Percentiles rank a stretch among this genome's conserved stretches.
Evolutionary conservation across 1,140 invertebrate species (phyloP).

Genomic region (Saccostrea cuccullata): DNA sequence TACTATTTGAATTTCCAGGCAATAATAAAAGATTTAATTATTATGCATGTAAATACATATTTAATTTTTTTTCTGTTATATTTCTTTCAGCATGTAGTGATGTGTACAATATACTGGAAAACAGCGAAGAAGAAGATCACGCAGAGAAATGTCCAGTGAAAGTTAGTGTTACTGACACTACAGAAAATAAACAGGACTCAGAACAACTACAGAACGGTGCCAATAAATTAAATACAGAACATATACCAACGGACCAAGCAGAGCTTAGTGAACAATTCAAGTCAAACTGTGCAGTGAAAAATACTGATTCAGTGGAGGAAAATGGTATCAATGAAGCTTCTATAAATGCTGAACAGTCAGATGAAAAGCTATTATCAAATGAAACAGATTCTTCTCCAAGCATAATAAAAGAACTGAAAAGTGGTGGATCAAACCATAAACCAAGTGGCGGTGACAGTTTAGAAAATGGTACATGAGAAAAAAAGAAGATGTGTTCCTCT

Average conservation of each 20-base stretch:
- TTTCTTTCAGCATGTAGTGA: conserved; percentile 49
- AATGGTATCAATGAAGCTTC: neutral
- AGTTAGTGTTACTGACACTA: neutral
- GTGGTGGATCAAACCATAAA: neutral
- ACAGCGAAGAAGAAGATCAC: conserved; percentile 46
- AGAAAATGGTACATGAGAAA: neutral
- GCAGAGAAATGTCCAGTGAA: neutral
- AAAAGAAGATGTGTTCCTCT: neutral
- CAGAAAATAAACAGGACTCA: neutral
- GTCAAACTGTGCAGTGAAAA: conserved; percentile 4
- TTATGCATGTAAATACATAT: too few relatives aligned
- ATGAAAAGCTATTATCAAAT: neutral
- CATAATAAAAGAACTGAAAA: neutral
- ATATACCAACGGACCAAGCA: neutral
- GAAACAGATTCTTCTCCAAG: neutral
- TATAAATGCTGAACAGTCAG: neutral
- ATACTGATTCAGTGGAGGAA: neutral
- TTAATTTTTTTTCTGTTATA: neutral
- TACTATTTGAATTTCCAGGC: too few relatives aligned
- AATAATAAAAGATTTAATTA: too few relatives aligned
- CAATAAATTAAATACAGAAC: neutral
- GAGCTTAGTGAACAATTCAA: neutral
- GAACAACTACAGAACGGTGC: neutral
- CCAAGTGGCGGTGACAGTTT: neutral
- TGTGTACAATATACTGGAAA: conserved; percentile 53